Evolutionary conservation across 2,888 invertebrate genomes (phyloP).

Genomic region (Metallyticus violacea): DNA sequence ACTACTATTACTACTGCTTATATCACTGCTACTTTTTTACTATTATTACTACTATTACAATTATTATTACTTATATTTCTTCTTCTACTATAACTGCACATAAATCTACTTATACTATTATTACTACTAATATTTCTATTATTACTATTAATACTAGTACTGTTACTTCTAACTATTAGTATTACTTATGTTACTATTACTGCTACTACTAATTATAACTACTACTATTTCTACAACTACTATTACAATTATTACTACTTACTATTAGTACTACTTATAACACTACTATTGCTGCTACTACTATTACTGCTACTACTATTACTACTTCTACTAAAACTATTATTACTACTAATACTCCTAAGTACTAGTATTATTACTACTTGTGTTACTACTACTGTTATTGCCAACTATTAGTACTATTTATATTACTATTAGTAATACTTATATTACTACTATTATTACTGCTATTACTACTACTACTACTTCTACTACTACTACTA

Average conservation of each 20-base stretch:
- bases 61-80: slow-evolving; percentile 44
- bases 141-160: slow-evolving; percentile 32
- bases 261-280: no score
- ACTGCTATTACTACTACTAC: slow-evolving; percentile 25
- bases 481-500: neutral
- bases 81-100: slow-evolving; percentile 34
- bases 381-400: slow-evolving; percentile 29
- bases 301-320: no score
- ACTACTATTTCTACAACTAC: neutral
- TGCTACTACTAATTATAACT: neutral
- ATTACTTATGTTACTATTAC: slow-evolving; percentile 23
- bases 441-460: neutral
- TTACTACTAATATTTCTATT: slow-evolving; percentile 35
- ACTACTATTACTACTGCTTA: no score
- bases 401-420: slow-evolving; percentile 29
- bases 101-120: slow-evolving; percentile 34
- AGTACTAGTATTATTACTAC: slow-evolving; percentile 35
- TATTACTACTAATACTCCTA: no score
- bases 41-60: slow-evolving; percentile 36
- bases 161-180: slow-evolving; percentile 27
- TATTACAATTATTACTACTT: slow-evolving; percentile 24
- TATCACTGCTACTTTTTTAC: no score
- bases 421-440: neutral
- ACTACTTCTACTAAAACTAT: no score
- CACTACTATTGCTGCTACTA: neutral